Base-by-base conservation (phyloP, 1,140 invertebrate species). In the Macrocentrus cingulum region DNA sequence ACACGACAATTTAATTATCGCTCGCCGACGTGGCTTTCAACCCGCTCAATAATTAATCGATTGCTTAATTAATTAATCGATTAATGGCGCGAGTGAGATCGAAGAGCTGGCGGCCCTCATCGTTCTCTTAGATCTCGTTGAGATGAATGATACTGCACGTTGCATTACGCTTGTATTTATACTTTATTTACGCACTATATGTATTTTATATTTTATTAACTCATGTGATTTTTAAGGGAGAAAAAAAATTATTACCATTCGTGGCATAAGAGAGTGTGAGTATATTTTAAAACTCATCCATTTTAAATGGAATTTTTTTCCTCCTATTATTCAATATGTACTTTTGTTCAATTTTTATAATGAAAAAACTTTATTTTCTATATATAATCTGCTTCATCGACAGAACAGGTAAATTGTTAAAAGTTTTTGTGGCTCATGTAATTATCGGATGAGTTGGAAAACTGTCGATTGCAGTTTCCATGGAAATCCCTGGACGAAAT, bases 1-100 rank as follows among this genome's bases (percentile, higher is more conserved):
- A 70, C 66, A 61, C 66, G 66, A 72, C 64, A 64, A 72, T 72
- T 72, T 72, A 72, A 72, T 72, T 71, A 72, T 61, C 63, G 45
- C 20, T 44, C 29, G 20, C 44, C 56, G 55, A 37, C 32, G 49
- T 46, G 49, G 45, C 45, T 60, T 50, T 7, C 36, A 11, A 8
- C 9, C 49, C 44, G 16, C 46, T 54, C 59, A 64, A 64, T 64
- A 70, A 69, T 72, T 69, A 72, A 72, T 70, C 65, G 69, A 44
- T 53, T 59, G 64, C 59, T 64, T 69, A 72, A 71, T 71, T 72
- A 67, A 70, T 69, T 71, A 67, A 71, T 67, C 68, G 67, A 62
- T 67, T 64, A 68, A 66, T 66, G 64, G 55, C 44, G 25, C 50
- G 49, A 23, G 54, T 34, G 53, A 52, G 56, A 66, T 61, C 49